Conservation (phyloP, 1,140 invertebrate species). For the Anagrus nilaparvatae region DNA sequence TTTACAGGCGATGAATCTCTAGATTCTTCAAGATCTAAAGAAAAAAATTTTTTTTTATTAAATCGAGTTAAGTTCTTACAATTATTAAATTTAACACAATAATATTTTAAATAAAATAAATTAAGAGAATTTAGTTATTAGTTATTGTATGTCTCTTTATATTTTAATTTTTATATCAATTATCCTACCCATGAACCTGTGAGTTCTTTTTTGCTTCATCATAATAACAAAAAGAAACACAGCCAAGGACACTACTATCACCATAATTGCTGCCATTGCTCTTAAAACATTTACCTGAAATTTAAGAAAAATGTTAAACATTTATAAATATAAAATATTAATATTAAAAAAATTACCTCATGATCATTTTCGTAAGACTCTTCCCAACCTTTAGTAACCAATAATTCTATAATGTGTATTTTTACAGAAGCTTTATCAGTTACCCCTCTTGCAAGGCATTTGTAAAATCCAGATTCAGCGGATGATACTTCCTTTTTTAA, state of each 20-base stretch:
- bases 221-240: constrained; percentile 29
- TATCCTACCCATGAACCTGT: constrained; percentile 33
- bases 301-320: constrained; percentile 22
- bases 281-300: constrained; percentile 33
- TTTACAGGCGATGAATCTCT: constrained; percentile 33
- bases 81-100: no score
- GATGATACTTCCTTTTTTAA: constrained; percentile 50
- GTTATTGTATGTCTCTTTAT: no score
- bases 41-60: no score
- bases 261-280: constrained; percentile 31
- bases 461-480: constrained; percentile 51
- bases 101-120: no score
- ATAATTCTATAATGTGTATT: constrained; percentile 47
- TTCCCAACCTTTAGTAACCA: constrained; percentile 44
- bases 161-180: constrained; percentile 1
- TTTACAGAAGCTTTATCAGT: constrained; percentile 40
- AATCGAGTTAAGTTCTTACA: no score
- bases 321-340: constrained; percentile 17
- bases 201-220: constrained; percentile 23
- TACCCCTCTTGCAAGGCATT: constrained; percentile 52
- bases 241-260: constrained; percentile 30
- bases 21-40: constrained; percentile 35
- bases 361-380: constrained; percentile 34
- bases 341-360: constrained; percentile 40
- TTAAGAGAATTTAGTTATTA: no score